Conservation (phyloP, 2,888 invertebrate species). For the Synergus japonicus region DNA sequence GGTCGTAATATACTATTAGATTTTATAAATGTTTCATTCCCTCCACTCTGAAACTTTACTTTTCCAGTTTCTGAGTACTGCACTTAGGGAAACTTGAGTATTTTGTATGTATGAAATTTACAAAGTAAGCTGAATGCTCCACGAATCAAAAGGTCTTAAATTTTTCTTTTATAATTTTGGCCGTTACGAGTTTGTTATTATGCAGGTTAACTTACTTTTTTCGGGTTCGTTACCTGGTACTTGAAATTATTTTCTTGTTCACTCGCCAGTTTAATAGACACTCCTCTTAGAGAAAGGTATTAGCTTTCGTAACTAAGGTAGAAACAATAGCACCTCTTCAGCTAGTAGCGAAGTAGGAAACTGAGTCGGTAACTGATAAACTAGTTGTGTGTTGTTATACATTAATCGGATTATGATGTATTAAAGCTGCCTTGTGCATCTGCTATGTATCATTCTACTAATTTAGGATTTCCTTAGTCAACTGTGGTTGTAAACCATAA, state of each 20-base stretch:
- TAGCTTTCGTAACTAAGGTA: constrained; percentile 30
- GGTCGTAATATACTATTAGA: neutral
- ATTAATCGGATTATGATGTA: constrained; percentile 19
- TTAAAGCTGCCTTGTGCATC: neutral
- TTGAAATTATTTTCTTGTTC: constrained; percentile 28
- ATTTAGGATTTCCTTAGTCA: neutral
- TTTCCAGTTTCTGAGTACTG: neutral
- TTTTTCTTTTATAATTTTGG: neutral
- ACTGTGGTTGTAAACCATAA: neutral
- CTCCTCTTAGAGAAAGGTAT: constrained; percentile 22
- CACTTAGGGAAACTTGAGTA: neutral
- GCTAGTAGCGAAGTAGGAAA: neutral
- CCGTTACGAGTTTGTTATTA: constrained; percentile 1
- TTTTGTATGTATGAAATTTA: neutral
- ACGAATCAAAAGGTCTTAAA: neutral
- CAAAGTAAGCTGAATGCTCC: neutral
- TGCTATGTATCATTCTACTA: neutral
- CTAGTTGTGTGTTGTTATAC: constrained; percentile 22
- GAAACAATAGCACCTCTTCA: constrained; percentile 24
- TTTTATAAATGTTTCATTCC: neutral
- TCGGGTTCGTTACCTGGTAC: constrained; percentile 30
- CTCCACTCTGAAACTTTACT: neutral
- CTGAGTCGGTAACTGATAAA: constrained; percentile 21
- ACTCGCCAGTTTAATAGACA: constrained; percentile 18
- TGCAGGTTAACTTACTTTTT: constrained; percentile 11